phyloP scores from a whole-genome alignment of 2,797 vertebrate species.

The Microhierax caerulescens region DNA sequence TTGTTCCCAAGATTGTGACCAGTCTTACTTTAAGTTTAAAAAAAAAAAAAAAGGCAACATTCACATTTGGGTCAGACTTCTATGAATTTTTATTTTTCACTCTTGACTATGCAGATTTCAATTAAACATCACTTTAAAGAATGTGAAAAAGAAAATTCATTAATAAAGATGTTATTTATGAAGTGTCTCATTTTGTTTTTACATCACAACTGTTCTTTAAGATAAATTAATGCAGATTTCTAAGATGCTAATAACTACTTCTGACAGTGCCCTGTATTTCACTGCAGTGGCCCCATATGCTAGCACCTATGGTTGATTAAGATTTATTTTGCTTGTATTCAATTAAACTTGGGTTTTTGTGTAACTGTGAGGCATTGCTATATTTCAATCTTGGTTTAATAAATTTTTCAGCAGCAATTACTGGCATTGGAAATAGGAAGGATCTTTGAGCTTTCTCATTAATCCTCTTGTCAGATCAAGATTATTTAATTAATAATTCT shows the following conservation, averaged over 20 bases:
- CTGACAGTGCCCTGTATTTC: neutral
- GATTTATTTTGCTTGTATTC: neutral
- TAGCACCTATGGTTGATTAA: neutral
- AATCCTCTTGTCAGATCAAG: neutral
- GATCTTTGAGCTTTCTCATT: neutral
- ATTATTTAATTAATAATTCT: neutral
- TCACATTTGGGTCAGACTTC: neutral
- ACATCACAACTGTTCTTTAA: neutral
- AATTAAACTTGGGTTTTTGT: neutral
- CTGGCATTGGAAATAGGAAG: neutral
- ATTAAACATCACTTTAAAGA: slow-evolving; percentile 36
- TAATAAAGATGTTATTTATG: slow-evolving; percentile 52
- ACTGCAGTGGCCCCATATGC: neutral
- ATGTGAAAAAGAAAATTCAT: slow-evolving; percentile 45
- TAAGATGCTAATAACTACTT: neutral
- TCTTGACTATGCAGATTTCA: slow-evolving; percentile 55
- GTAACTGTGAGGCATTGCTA: neutral
- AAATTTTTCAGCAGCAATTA: neutral
- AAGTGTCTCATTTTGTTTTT: slow-evolving; percentile 24
- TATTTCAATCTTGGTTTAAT: neutral
- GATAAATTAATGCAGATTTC: neutral
- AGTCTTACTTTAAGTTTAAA: neutral
- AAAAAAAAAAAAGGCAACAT: neutral
- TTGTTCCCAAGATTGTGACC: neutral
- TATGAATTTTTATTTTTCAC: neutral